These are phyloP conservation scores for Drosophila mimica DNA, from an alignment of 2,888 invertebrate species.

Conservation along the genomic window DNA sequence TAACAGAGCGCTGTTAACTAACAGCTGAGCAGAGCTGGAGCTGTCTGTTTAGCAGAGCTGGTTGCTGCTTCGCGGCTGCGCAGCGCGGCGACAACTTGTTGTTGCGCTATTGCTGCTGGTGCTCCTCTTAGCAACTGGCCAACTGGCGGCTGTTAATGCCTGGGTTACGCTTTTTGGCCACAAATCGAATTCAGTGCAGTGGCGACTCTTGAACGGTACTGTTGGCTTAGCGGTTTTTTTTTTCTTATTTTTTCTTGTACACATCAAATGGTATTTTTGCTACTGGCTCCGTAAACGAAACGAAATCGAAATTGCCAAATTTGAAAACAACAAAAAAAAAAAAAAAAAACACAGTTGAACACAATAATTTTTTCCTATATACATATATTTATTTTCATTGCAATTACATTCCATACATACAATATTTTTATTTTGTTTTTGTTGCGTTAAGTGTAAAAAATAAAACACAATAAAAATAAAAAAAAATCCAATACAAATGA, in stretches of 20 bases:
- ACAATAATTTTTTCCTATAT: slow-evolving; percentile 1
- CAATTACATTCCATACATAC: not conserved
- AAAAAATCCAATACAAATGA: slow-evolving; percentile 1
- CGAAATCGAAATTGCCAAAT: slow-evolving; percentile 11
- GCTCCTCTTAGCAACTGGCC: slow-evolving; percentile 28
- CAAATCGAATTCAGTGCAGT: slow-evolving; percentile 83
- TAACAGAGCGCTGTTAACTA: slow-evolving; percentile 42
- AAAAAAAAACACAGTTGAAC: slow-evolving; percentile 12
- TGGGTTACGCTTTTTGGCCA: slow-evolving; percentile 71
- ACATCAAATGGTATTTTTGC: slow-evolving; percentile 32
- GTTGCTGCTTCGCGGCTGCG: slow-evolving; percentile 62
- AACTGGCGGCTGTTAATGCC: slow-evolving; percentile 41
- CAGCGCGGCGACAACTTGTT: slow-evolving; percentile 52
- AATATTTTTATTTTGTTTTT: slow-evolving; percentile 22
- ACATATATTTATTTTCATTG: not conserved
- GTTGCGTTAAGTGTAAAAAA: slow-evolving; percentile 47
- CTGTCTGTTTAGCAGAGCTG: slow-evolving; percentile 9
- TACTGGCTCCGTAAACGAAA: slow-evolving; percentile 18
- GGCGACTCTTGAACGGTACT: slow-evolving; percentile 85
- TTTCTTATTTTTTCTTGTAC: slow-evolving; percentile 3
- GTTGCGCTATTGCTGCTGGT: slow-evolving; percentile 34
- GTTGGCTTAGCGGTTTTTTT: slow-evolving; percentile 78
- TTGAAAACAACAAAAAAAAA: not conserved
- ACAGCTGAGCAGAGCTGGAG: slow-evolving; percentile 19
- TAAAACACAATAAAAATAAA: slow-evolving; percentile 2